Evolutionary conservation across 2,888 invertebrate genomes (phyloP).

Genomic region (Tenodera sinensis): DNA sequence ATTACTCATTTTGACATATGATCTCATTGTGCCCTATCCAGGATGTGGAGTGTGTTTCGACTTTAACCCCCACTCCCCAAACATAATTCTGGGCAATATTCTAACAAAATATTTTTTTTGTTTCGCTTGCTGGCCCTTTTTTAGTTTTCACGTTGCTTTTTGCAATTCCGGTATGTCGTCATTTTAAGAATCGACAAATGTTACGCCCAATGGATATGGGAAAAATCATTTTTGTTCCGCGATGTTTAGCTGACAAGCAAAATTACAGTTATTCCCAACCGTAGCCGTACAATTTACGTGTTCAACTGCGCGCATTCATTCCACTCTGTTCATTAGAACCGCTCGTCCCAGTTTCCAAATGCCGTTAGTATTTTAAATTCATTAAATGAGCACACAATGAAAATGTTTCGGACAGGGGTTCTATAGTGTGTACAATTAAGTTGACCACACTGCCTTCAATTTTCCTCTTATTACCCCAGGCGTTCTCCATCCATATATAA

Average conservation of each 20-base stretch:
- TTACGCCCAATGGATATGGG: not conserved
- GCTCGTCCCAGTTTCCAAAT: not conserved
- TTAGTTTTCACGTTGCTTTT: not conserved
- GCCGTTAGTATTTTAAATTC: not conserved
- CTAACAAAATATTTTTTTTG: not conserved
- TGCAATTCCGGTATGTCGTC: not conserved
- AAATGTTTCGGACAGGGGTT: not conserved
- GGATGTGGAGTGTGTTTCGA: not conserved
- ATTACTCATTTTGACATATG: not conserved
- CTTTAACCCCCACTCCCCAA: not conserved
- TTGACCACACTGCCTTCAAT: too few species aligned
- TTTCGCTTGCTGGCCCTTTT: not conserved
- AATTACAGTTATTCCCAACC: not conserved
- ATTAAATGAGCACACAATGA: not conserved
- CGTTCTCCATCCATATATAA: too few species aligned
- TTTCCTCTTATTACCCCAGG: too few species aligned
- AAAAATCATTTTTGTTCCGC: not conserved
- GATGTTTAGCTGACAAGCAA: not conserved
- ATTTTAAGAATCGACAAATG: not conserved
- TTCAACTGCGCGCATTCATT: not conserved
- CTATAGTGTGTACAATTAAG: not conserved
- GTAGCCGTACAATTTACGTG: not conserved
- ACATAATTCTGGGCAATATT: not conserved
- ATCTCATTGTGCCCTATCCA: not conserved
- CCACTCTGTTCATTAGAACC: not conserved